These are phyloP conservation scores for Reinhardtius hippoglossoides DNA, from an alignment of 2,113 vertebrate species.

Conservation along the genomic window DNA sequence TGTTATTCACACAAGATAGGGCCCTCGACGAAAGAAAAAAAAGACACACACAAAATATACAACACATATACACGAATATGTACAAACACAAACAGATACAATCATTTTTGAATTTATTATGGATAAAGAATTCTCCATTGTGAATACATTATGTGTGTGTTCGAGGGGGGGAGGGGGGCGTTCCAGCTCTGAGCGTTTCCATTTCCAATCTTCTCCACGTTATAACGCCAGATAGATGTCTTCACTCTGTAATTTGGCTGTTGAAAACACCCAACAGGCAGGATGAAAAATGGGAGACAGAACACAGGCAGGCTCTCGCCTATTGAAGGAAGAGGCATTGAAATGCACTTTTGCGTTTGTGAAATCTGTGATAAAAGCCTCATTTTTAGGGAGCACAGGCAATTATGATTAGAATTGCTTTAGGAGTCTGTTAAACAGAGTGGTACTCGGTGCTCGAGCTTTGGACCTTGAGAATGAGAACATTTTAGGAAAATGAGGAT, in stretches of 20 bases:
- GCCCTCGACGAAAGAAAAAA: not conserved
- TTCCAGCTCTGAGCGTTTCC: conserved; percentile 42
- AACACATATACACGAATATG: not conserved
- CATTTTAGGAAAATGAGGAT: not conserved
- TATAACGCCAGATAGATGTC: conserved; percentile 58
- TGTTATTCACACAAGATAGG: conserved; percentile 12
- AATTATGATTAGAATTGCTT: conserved; percentile 59
- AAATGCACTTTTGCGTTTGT: conserved; percentile 54
- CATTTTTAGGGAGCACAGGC: conserved; percentile 34
- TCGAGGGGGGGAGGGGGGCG: not conserved
- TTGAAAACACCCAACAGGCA: conserved; percentile 65
- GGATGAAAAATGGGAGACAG: conserved; percentile 62
- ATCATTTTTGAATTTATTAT: conserved; percentile 42
- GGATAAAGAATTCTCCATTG: conserved; percentile 36
- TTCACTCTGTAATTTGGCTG: conserved; percentile 63
- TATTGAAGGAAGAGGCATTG: conserved; percentile 43
- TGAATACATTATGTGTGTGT: conserved; percentile 53
- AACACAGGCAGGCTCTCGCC: conserved; percentile 2
- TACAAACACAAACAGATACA: not conserved
- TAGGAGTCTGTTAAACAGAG: conserved; percentile 37
- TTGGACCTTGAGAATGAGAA: not conserved
- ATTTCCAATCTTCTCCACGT: conserved; percentile 61
- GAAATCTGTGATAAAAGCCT: conserved; percentile 59
- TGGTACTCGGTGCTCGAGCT: not conserved
- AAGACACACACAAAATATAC: not conserved